Percentiles rank a stretch among this genome's conserved stretches.
These are phyloP conservation scores for Seira ritae DNA, from an alignment of 2,888 invertebrate genomes.

Conservation along the genomic window DNA sequence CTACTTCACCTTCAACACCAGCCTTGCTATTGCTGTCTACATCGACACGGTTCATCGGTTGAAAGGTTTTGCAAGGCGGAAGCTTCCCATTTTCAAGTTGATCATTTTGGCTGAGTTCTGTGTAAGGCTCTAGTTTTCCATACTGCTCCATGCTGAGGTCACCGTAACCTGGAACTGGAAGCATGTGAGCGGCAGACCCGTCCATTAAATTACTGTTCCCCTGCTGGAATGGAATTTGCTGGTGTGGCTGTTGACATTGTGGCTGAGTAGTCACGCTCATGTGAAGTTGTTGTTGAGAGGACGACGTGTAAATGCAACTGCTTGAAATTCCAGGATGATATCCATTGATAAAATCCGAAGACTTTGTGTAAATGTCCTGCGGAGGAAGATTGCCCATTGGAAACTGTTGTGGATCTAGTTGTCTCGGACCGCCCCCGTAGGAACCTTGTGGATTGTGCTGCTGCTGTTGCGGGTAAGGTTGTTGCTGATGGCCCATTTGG, in stretches of 20 bases:
- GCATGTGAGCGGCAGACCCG: conserved; percentile 21
- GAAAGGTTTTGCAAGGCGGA: conserved; percentile 67
- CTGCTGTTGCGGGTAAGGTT: conserved; percentile 24
- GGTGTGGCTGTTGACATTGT: conserved; percentile 44
- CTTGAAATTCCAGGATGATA: conserved; percentile 37
- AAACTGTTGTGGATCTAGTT: conserved; percentile 52
- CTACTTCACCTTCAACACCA: conserved; percentile 41
- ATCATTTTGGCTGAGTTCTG: conserved; percentile 79
- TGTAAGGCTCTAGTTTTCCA: conserved; percentile 84
- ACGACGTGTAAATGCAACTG: conserved; percentile 53
- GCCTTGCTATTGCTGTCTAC: conserved; percentile 41
- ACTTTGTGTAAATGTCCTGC: conserved; percentile 54
- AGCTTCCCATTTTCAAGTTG: conserved; percentile 50
- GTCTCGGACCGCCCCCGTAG: conserved; percentile 2
- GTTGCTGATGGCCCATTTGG: conserved; percentile 39
- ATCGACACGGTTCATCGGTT: conserved; percentile 65
- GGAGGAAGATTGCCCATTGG: conserved; percentile 43
- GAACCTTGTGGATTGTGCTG: conserved; percentile 46
- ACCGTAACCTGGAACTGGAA: conserved; percentile 79
- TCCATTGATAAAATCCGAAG: conserved; percentile 53
- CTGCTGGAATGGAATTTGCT: conserved; percentile 39
- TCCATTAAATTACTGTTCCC: conserved; percentile 44
- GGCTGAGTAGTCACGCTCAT: conserved; percentile 36
- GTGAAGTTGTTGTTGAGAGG: conserved; percentile 37
- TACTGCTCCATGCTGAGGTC: conserved; percentile 82